Evolutionary conservation across 2,888 invertebrate species (phyloP), one percentile per base, ranked within the genome.

Genomic region (Melitaea athalia): DNA sequence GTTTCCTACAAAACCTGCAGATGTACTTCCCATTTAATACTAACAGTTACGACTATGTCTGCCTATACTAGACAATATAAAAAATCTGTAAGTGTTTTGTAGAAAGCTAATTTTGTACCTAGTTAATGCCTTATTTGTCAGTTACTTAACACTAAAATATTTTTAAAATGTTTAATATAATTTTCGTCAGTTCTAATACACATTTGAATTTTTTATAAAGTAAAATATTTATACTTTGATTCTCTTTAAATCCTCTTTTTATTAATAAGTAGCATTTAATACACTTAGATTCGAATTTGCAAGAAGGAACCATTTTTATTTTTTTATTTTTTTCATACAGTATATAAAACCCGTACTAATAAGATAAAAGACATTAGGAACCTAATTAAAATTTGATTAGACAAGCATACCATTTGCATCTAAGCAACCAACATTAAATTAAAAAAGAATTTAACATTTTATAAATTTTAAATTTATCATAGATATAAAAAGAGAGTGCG

Each of bases 1-100:
- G 75, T 84, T 87, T 88, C 88, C 87, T 88, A 84, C 78, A 76
- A 80, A 72, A 72, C 71, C 79, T 74, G 86, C 90, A 90, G 87
- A 89, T 89, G 91, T 82, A 85, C 79, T 82, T 79, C 79, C 78
- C 78, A 80, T 79, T 83, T 81, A 80, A 75, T 49, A 59, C 52
- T 62, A 71, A 63, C 55, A 57, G 50, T 59, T 42, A 57, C 38
- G 57, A 11, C 15, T 57, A 57, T n/a, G 57, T n/a, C 42, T 57
- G 33, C 1, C 38, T 57, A 14, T 42, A 57, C 38, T n/a, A 15
- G 42, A 38, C 33, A n/a, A 11, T 38, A 42, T n/a, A 11, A 57
- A 57, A 38, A 6, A 14, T 55, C 17, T 55, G 38, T 38, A 38
- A 7, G 8, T 38, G 5, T 38, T 3, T 38, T 38, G 38, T 8